Percentiles rank a stretch among this genome's conserved stretches.
These are phyloP conservation scores for Drosophila rubida DNA, from an alignment of 2,888 invertebrate species.

Conservation along the genomic window DNA sequence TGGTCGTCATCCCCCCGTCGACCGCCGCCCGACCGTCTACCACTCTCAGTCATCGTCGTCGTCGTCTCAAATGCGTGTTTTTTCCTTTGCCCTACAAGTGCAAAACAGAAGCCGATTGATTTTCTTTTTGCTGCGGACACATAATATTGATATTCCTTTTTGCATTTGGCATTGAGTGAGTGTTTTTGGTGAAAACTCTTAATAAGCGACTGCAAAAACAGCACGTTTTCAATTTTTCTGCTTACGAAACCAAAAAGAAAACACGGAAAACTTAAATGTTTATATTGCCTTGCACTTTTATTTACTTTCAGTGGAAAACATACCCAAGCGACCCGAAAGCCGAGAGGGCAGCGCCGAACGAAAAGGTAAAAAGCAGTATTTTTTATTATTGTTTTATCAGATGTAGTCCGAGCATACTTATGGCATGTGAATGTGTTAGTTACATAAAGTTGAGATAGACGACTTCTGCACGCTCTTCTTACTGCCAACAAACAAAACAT, in stretches of 20 bases:
- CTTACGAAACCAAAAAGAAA: constrained; percentile 47
- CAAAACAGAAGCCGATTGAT: constrained; percentile 77
- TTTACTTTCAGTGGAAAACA: constrained; percentile 82
- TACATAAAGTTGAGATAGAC: constrained; percentile 43
- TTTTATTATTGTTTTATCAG: constrained; percentile 41
- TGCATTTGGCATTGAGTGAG: constrained; percentile 42
- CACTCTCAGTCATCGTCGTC: constrained; percentile 15
- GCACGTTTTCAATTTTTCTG: constrained; percentile 37
- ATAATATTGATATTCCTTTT: constrained; percentile 48
- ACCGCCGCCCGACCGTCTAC: constrained; percentile 10
- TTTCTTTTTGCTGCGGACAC: constrained; percentile 48
- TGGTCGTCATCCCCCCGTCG: constrained; percentile 24
- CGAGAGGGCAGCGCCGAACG: constrained; percentile 84
- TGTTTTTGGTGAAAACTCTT: constrained; percentile 32
- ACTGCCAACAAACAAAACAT: constrained; percentile 3
- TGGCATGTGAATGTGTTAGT: constrained; percentile 16
- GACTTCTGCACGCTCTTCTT: constrained; percentile 34
- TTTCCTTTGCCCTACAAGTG: constrained; percentile 62
- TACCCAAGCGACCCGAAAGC: constrained; percentile 83
- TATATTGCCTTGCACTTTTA: constrained; percentile 41
- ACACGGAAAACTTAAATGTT: constrained; percentile 38
- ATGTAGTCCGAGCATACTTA: neutral
- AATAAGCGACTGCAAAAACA: constrained; percentile 6
- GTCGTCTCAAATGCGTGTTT: constrained; percentile 68
- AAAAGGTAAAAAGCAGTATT: constrained; percentile 76